Conservation (phyloP, 2,888 invertebrate genomes). For the Diachrysia chrysitis region DNA sequence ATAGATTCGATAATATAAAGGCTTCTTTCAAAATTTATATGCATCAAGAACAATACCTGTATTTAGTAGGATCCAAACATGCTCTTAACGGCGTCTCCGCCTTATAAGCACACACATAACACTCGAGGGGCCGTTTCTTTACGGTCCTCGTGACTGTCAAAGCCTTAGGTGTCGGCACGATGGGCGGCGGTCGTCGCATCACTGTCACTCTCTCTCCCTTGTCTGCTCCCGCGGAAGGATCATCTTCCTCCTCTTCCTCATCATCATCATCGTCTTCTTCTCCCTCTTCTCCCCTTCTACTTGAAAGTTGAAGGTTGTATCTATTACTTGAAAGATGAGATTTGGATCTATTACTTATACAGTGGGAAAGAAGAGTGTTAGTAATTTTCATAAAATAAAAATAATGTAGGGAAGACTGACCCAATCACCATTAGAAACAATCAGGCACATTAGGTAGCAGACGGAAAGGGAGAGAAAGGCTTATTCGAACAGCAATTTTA, state of each 20-base stretch:
- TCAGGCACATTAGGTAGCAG: too few species aligned
- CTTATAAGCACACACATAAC: constrained; percentile 82
- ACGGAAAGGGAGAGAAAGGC: too few species aligned
- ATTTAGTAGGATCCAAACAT: constrained; percentile 82
- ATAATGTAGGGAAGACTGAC: background rate
- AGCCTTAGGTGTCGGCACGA: constrained; percentile 58
- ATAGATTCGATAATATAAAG: too few species aligned
- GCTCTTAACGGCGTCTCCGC: constrained; percentile 75
- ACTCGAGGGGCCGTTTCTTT: constrained; percentile 78
- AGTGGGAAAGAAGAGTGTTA: constrained; percentile 16
- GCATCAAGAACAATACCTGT: constrained; percentile 65
- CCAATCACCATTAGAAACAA: too few species aligned
- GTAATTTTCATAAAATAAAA: background rate
- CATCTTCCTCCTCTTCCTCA: constrained; percentile 70
- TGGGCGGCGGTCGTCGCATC: constrained; percentile 56
- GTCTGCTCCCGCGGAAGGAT: constrained; percentile 30
- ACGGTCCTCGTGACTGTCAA: constrained; percentile 67
- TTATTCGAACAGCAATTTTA: too few species aligned
- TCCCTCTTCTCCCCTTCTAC: constrained; percentile 61
- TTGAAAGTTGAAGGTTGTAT: constrained; percentile 48
- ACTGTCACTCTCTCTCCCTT: constrained; percentile 55
- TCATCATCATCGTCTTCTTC: constrained; percentile 75
- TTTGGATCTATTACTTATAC: constrained; percentile 36
- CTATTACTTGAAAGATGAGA: constrained; percentile 46
- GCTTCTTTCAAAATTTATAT: too few species aligned